phyloP scores from a whole-genome alignment of 2,113 vertebrate genomes.

The Mustela nigripes region DNA sequence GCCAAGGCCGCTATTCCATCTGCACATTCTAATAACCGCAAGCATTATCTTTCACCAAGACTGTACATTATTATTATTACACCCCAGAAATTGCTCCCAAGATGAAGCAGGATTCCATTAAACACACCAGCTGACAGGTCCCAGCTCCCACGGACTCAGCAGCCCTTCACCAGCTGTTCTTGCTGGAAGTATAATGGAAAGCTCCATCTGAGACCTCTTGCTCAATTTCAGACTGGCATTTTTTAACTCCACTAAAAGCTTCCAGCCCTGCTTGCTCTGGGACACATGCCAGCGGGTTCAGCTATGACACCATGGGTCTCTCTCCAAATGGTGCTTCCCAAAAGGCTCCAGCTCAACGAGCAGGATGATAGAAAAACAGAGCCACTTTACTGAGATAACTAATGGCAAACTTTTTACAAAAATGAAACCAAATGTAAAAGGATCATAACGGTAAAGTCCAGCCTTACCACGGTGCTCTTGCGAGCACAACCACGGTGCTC shows the following conservation, averaged over 20 bases:
- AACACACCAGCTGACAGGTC: slow-evolving; percentile 51
- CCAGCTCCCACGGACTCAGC: background rate
- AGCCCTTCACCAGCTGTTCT: slow-evolving; percentile 57
- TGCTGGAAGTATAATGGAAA: slow-evolving; percentile 69
- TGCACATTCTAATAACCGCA: background rate
- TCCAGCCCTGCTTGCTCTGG: slow-evolving; percentile 60
- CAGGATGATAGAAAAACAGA: slow-evolving; percentile 41
- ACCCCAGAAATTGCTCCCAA: slow-evolving; percentile 61
- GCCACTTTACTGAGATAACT: slow-evolving; percentile 47
- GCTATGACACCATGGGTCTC: slow-evolving; percentile 7
- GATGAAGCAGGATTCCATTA: slow-evolving; percentile 28
- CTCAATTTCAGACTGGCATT: slow-evolving; percentile 78
- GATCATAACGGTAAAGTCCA: background rate
- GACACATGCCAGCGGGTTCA: slow-evolving; percentile 76
- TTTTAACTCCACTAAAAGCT: slow-evolving; percentile 66
- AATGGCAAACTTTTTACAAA: background rate
- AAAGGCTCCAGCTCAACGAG: background rate
- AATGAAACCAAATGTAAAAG: background rate
- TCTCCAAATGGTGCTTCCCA: slow-evolving; percentile 50
- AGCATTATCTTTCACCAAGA: background rate
- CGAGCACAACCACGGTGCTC: background rate
- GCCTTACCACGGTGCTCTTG: background rate
- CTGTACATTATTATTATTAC: background rate
- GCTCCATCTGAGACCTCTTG: slow-evolving; percentile 60
- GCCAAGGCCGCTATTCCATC: background rate